Base-by-base conservation (phyloP, 2,113 vertebrate genomes). In the Gopherus evgoodei region DNA sequence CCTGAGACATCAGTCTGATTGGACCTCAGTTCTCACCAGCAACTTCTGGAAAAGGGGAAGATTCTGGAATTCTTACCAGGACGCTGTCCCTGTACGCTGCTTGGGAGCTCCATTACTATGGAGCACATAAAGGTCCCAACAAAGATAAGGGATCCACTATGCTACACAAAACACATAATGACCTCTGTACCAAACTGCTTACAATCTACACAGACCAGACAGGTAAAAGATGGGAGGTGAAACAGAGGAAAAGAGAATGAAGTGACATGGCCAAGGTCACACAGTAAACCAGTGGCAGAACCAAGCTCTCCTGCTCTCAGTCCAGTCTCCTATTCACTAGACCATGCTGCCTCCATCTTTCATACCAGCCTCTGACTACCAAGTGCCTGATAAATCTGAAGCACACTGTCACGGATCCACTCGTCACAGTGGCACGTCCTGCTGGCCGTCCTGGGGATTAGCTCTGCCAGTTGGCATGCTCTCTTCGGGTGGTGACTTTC, bases 1-100 rank as follows among this genome's bases (percentile, higher is more conserved):
- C 52, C 85, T 65, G 78, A 90, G 95, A 90, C 78, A 92, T 90
- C 92, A 86, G 83, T 76, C 93, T 76, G 82, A 85, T 65, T 9
- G 38, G 17, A 83, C 57, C 85, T 53, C 69, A 83, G 76, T 56
- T 47, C 82, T 56, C 93, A 90, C 57, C 69, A 50, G 27, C 11
- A 42, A 57, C 87, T 94, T 78, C 88, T 75, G 57, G 52, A 56
- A 57, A 72, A 88, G 2, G 72, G 56, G 14, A 1, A 49, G 52
- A 38, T 47, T 13, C 29, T 44, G 52, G 84, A 53, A 72, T 44
- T 11, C 14, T 56, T 56, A 56, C 54, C 54, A 56, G 50, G 81
- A 90, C 54, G 1, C 47, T n/a, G 90, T 3, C 85, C 81, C 65
- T 27, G 47, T 57, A n/a, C 53, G 8, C 19, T 12, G 42, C 31